Evolutionary conservation across 2,888 invertebrate genomes (phyloP), one percentile per base, ranked within the genome.

Genomic region (Lepetodrilus schrolli): DNA sequence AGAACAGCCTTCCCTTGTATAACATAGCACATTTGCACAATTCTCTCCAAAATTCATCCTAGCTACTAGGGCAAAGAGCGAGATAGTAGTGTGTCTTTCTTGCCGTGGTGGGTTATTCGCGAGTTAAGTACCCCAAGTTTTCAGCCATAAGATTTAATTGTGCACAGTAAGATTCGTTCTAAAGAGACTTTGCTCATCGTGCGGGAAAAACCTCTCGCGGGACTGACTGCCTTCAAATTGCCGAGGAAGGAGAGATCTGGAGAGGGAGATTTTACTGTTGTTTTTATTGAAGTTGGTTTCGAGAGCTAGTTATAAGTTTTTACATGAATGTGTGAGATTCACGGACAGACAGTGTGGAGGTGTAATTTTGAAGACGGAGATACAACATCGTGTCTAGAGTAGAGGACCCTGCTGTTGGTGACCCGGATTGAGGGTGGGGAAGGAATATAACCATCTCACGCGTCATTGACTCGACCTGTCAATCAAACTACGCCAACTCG

Each of bases 101-200:
- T 34, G 26, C 17, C 30, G 58, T 34, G 26, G 30, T 43, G 26
- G 34, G 58, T 58, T 58, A 58, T 58, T 13, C 30, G 26, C 58
- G 10, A 58, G 58, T 58, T 58, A 58, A 58, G 58, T 58, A 58
- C 34, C 58, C n/a, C 26, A 58, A n/a, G n/a, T 26, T 58, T 23
- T 17, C 17, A 30, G 58, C 58, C 30, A 58, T 58, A 58, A 58
- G 58, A 58, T 58, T 58, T 58, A 34, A 58, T 58, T 58, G 58
- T 58, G 58, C 58, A 58, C 58, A 58, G 58, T 30, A 13, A 58
- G 58, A 30, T 58, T 30, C 13, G 30, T 58, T 34, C 34, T 58
- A 30, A 30, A 34, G 58, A 34, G 34, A 26, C 17, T 23, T 8
- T 13, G 23, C n/a, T 58, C 30, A 26, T 58, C 58, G 10, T 21